Percentiles rank a stretch among this genome's conserved stretches.
Evolutionary conservation across 2,113 vertebrate genomes (phyloP).

Genomic region (Callithrix jacchus): DNA sequence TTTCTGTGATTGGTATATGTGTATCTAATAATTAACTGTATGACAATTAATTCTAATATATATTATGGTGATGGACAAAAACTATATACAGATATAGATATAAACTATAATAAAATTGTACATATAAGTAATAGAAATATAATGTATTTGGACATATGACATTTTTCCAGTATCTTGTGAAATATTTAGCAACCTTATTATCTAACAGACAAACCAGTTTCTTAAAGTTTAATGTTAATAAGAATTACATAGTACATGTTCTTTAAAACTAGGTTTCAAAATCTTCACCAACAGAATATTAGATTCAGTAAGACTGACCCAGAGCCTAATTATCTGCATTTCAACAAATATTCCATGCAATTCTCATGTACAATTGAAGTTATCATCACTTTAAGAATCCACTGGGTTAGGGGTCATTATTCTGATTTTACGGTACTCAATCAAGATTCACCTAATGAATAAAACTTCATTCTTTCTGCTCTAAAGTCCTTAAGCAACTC

Average conservation of each 20-base stretch:
- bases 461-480: background rate
- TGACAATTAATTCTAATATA: background rate
- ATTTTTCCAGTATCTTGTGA: background rate
- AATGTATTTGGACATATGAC: background rate
- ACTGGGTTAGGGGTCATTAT: background rate
- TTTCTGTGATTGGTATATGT: background rate
- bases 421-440: background rate
- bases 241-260: background rate
- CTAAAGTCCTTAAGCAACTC: background rate
- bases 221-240: background rate
- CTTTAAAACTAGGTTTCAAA: background rate
- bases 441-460: background rate
- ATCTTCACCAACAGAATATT: background rate
- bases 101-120: background rate
- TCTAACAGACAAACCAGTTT: background rate
- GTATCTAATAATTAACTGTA: background rate
- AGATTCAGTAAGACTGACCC: background rate
- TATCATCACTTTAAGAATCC: background rate
- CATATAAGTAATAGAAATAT: background rate
- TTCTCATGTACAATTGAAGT: background rate
- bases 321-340: background rate
- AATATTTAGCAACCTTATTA: background rate
- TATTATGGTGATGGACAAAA: background rate
- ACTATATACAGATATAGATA: background rate
- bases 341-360: background rate